Evolutionary conservation across 37 sponge, comb jelly and placozoan species (phyloP), one percentile per base, ranked within the genome.

Genomic region (Chondrilla cf. caribensis): DNA sequence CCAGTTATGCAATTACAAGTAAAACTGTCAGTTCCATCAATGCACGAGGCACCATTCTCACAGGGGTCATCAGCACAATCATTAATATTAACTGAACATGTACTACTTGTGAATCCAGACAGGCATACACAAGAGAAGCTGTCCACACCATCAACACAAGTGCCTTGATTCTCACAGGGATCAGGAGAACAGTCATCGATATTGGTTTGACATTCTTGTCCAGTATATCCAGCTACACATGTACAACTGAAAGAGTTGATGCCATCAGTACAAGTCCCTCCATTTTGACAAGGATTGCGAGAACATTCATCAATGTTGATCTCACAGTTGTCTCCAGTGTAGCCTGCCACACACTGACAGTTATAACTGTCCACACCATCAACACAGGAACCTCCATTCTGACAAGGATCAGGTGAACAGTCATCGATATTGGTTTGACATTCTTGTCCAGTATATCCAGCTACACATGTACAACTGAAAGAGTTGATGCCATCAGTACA

Each of bases 1-100:
- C 87, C 87, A 26, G 58, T 19, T 76, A 36, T 26, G 42, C 91
- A 90, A 1, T 0, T 6, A 60, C 91, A 90, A 1, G 84, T 58
- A 51, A 77, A 83, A 29, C 78, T 51, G 42, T 54, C 55, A 17
- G 55, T 43, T 4, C 35, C 55, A 72, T 83, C 55, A 2, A 54
- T 19, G n/a, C 91, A 81, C n/a, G 42, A 37, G 18, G 68, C 82
- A 66, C 25, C 22, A 38, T 81, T 81, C 31, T 43, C 68, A 29
- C 32, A 38, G 15, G 66, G 66, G 2, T 37, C 51, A 19, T 42
- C 24, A 3, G 17, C 43, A 39, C 82, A 81, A 8, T 81, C 82
- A 36, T 81, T 31, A 62, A 62, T 81, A 22, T 81, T 37, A 3
- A 64, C 8, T 2, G 62, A 38, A 64, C 82, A 81, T 28, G 40